Conservation (phyloP, 2,797 vertebrate species). For the Peromyscus nudipes region DNA sequence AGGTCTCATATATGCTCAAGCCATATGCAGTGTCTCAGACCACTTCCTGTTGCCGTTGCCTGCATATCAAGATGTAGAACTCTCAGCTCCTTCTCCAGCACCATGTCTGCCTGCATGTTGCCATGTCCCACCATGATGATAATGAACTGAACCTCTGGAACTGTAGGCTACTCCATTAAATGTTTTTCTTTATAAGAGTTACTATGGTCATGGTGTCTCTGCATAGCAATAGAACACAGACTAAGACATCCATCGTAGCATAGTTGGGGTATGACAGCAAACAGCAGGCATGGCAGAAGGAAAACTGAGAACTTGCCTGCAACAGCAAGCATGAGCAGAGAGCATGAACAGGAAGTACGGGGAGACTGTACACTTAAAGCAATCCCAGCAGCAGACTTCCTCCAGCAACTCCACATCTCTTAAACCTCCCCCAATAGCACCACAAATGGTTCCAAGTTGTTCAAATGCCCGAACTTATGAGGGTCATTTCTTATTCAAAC, state of each 20-base stretch:
- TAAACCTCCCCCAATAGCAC: background rate
- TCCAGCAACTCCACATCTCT: background rate
- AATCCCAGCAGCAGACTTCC: background rate
- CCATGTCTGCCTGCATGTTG: background rate
- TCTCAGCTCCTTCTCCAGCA: background rate
- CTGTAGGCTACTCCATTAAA: background rate
- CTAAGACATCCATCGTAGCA: background rate
- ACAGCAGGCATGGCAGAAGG: background rate
- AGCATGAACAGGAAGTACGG: background rate
- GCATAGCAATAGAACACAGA: background rate
- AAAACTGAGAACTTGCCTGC: background rate
- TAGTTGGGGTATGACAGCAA: background rate
- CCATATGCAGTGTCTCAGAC: background rate
- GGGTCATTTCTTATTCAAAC: background rate
- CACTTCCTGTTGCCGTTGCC: background rate
- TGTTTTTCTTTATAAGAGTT: background rate
- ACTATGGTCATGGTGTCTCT: background rate
- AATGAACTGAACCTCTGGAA: background rate
- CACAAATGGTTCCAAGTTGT: background rate
- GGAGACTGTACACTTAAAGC: background rate
- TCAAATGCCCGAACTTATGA: background rate
- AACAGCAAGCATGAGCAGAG: background rate
- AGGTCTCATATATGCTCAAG: background rate
- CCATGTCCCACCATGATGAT: background rate
- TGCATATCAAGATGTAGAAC: background rate